Conservation (phyloP, 2,113 vertebrate genomes). For the Polypterus senegalus region DNA sequence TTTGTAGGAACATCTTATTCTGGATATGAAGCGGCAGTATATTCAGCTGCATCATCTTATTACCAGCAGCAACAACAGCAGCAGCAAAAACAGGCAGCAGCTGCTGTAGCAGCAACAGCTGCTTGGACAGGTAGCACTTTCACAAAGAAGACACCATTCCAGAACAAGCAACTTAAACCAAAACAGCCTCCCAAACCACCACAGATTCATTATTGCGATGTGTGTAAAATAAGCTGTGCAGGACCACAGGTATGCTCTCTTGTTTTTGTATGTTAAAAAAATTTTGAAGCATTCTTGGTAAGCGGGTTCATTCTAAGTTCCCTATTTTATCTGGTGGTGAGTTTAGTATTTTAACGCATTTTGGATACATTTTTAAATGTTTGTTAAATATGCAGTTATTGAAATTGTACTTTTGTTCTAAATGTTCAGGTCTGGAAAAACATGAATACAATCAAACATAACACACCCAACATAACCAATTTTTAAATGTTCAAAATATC, state of each 20-base stretch:
- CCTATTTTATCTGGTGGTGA: constrained; percentile 5
- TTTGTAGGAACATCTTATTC: constrained; percentile 83
- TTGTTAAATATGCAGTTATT: not conserved
- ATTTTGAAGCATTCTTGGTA: not conserved
- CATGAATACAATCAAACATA: too few relatives aligned
- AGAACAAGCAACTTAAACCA: constrained; percentile 88
- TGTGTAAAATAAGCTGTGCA: constrained; percentile 98
- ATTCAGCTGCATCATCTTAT: constrained; percentile 92
- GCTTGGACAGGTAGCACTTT: constrained; percentile 92
- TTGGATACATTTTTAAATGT: too few relatives aligned
- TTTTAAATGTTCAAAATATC: too few relatives aligned
- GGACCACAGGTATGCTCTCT: constrained; percentile 76
- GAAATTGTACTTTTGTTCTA: too few relatives aligned
- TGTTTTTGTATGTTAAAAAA: not conserved
- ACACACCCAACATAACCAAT: too few relatives aligned
- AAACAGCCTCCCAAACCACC: constrained; percentile 94
- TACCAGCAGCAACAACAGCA: constrained; percentile 86
- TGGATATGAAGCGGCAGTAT: constrained; percentile 93
- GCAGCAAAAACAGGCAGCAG: constrained; percentile 59
- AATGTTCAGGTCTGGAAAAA: too few relatives aligned
- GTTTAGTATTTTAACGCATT: too few relatives aligned
- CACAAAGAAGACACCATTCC: constrained; percentile 89
- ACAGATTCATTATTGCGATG: constrained; percentile 97
- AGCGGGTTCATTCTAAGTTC: too few relatives aligned
- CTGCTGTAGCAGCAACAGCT: constrained; percentile 78